Percentiles rank a stretch among this genome's conserved stretches.
Evolutionary conservation across 23 tunicate species (phyloP).

Genomic region (Ascidia mentula): DNA sequence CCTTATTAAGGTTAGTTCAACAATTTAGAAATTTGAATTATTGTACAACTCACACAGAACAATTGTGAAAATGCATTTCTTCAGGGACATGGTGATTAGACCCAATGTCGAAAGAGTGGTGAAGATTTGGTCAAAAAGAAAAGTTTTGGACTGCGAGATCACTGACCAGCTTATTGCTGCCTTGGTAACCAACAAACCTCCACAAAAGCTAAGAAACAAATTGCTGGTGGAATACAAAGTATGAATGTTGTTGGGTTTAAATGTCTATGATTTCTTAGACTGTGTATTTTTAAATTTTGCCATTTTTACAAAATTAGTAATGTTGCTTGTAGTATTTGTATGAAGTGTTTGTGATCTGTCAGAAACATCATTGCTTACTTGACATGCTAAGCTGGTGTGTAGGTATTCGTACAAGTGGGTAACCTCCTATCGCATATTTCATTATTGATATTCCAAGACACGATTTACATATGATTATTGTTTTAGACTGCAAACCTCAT

Average conservation of each 20-base stretch:
- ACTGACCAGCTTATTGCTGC: constrained; percentile 86
- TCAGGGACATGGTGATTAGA: constrained; percentile 56
- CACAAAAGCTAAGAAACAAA: constrained; percentile 73
- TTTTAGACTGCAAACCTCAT: constrained; percentile 54
- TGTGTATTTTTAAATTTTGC: not conserved
- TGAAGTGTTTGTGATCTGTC: too few relatives aligned
- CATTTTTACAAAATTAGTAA: not conserved
- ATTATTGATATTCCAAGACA: too few relatives aligned
- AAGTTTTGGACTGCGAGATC: constrained; percentile 52
- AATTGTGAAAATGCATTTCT: not conserved
- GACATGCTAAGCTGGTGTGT: too few relatives aligned
- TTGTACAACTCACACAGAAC: too few relatives aligned
- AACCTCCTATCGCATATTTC: too few relatives aligned
- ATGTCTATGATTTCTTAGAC: not conserved
- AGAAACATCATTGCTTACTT: too few relatives aligned
- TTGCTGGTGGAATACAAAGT: constrained; percentile 87
- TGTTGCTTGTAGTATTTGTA: not conserved
- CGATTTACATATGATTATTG: too few relatives aligned
- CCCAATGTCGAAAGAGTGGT: constrained; percentile 74
- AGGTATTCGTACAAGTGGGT: too few relatives aligned
- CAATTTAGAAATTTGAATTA: too few relatives aligned
- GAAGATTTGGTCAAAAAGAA: constrained; percentile 74
- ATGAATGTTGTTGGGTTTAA: not conserved
- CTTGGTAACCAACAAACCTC: constrained; percentile 68
- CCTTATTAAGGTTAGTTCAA: constrained; percentile 47